Conservation (phyloP, 2,888 invertebrate species). For the Agriotes lineatus region DNA sequence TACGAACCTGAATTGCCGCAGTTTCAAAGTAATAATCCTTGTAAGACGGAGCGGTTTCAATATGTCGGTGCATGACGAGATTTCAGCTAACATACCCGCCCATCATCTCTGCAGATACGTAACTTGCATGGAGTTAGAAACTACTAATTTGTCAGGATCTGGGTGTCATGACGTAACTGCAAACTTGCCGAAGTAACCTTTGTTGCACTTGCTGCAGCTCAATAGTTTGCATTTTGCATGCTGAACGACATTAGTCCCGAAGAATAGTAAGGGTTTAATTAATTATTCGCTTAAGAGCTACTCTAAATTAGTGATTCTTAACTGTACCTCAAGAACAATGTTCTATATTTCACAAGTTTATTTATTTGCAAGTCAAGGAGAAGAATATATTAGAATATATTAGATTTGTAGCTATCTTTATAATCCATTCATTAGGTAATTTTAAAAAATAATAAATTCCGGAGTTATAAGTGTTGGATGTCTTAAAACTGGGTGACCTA, state of each 20-base stretch:
- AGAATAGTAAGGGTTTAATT: not conserved
- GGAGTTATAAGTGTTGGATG: no score
- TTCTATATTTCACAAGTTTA: no score
- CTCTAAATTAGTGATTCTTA: no score
- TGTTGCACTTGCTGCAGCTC: not conserved
- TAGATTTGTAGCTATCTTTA: no score
- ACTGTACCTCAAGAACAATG: no score
- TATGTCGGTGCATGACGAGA: conserved; percentile 26
- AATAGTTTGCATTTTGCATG: no score
- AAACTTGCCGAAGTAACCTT: conserved; percentile 7
- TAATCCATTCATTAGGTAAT: no score
- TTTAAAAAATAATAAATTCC: no score
- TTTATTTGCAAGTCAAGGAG: no score
- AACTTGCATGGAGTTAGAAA: conserved; percentile 15
- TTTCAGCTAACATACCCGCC: conserved; percentile 19
- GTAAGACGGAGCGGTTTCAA: conserved; percentile 30
- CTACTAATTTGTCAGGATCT: conserved; percentile 27
- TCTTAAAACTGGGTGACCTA: no score
- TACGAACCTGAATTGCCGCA: conserved; percentile 17
- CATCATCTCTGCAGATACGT: conserved; percentile 2
- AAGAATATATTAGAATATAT: no score
- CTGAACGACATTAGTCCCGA: not conserved
- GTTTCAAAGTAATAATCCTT: conserved; percentile 31
- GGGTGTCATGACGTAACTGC: not conserved
- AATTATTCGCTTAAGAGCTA: no score